Base-by-base conservation (phyloP, 2,888 invertebrate genomes). In the Prostheceraeus crozeri region DNA sequence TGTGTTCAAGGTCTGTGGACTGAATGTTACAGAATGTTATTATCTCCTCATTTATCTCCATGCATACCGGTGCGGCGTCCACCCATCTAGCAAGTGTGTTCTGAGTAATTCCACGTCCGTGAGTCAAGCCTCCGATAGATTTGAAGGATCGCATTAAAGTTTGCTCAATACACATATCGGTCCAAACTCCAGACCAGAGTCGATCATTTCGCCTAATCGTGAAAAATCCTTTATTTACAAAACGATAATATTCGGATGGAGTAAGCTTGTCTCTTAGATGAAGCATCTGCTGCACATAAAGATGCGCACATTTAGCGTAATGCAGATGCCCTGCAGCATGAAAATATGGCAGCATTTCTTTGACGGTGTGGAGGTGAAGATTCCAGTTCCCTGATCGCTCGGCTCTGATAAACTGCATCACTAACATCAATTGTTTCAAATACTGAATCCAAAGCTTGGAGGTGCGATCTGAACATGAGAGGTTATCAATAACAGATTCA, bases 301-400 rank as follows among this genome's bases (percentile, higher is more conserved):
- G 48, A 25, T 30, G 23, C 27, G 48, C 23, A 30, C 48, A 28
- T 48, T 48, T 48, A 30, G 48, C 48, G 28, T 48, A 48, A 25
- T 48, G 48, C 25, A 30, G 23, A 48, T 48, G 48, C 48, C 48
- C 48, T 48, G 48, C 48, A 48, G 48, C 48, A 48, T 48, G 45
- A 28, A 48, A 30, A 30, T 48, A 48, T 48, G 48, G 48, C 28
- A 48, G 23, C 48, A 48, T 48, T 30, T 48, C n/a, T 25, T 25
- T 28, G 48, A 48, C 28, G 23, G 48, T 30, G 28, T 48, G 27
- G 11, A 48, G 27, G 27, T 48, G 48, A 23, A 48, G 48, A 28
- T 48, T 28, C 48, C 14, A 19, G 27, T 48, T 28, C 23, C 48
- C 23, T 23, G 25, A 25, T 48, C 48, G 23, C 27, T 48, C 48